Base-by-base conservation (phyloP, 2,113 vertebrate genomes). In the Neoarius graeffei region DNA sequence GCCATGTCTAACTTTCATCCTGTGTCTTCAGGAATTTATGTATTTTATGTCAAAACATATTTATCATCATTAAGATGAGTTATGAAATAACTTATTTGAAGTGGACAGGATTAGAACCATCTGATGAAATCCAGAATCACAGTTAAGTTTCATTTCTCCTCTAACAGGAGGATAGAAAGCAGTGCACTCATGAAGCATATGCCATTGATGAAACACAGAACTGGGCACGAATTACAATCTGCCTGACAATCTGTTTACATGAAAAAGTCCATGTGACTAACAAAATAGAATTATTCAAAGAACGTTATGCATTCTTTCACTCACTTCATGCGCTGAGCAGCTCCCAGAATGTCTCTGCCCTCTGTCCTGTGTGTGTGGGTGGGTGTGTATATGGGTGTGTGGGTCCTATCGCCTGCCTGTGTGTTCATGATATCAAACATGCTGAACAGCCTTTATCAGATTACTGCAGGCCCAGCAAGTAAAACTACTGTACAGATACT, bases 141-240 rank as follows among this genome's bases (percentile, higher is more conserved):
- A 25, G 30, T 83, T 57, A 71, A 81, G 77, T 87, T 81, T 87
- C 79, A 82, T 82, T 86, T 81, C 66, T 60, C 20, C 15, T 87
- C 4, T 27, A 83, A 87, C 5, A 3, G 74, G 48, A 35, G 25
- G 54, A 50, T 30, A 52, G 7, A 79, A 50, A 48, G 20, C 6
- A 81, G n/a, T 30, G 13, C 56, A 42, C 35, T 60, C 9, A 30
- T 50, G 7, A 80, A 30, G 5, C 52, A 27, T 25, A 8, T 56
- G 52, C 77, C 7, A 56, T 80, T 56, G 52, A 56, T 80, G 19
- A 6, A 81, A 81, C 7, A 35, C 56, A 59, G 56, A 82, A 25
- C 64, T 19, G 17, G 50, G 35, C 23, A 79, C 17, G 4, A 30
- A 5, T 19, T 57, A 17, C 52, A 80, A 59, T 35, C 17, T 30